Evolutionary conservation across 1,140 invertebrate genomes (phyloP).

Genomic region (Nilaparvata lugens): DNA sequence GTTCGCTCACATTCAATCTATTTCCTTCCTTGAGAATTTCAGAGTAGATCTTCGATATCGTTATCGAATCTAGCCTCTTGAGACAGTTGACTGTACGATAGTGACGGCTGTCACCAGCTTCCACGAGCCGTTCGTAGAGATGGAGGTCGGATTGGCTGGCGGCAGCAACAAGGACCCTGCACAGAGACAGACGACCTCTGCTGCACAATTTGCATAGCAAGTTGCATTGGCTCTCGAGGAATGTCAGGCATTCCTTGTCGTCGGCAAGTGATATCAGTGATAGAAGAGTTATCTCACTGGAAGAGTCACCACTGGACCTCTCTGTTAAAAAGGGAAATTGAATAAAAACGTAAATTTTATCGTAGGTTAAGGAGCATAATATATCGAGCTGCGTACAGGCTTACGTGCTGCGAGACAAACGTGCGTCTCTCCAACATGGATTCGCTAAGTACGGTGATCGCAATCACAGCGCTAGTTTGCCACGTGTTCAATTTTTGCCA

Average conservation of each 20-base stretch:
- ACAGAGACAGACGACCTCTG: background rate
- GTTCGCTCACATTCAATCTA: background rate
- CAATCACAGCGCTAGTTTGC: no score
- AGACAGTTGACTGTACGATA: background rate
- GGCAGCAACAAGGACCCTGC: background rate
- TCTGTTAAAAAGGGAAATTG: no score
- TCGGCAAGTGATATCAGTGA: background rate
- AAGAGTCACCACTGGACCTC: no score
- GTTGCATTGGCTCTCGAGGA: background rate
- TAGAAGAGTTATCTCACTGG: background rate
- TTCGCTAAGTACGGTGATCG: no score
- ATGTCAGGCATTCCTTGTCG: background rate
- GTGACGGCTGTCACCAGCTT: background rate
- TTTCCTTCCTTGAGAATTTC: background rate
- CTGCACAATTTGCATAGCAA: background rate
- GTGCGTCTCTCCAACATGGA: no score
- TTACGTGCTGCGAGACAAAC: no score
- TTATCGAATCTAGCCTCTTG: background rate
- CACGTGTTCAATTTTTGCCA: no score
- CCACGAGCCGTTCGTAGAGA: background rate
- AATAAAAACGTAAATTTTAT: no score
- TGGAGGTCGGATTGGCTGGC: background rate
- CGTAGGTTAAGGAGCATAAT: no score
- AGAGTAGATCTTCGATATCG: background rate
- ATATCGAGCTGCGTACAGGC: no score